Conservation (phyloP, 1,140 invertebrate species). For the Ridgeia piscesae region DNA sequence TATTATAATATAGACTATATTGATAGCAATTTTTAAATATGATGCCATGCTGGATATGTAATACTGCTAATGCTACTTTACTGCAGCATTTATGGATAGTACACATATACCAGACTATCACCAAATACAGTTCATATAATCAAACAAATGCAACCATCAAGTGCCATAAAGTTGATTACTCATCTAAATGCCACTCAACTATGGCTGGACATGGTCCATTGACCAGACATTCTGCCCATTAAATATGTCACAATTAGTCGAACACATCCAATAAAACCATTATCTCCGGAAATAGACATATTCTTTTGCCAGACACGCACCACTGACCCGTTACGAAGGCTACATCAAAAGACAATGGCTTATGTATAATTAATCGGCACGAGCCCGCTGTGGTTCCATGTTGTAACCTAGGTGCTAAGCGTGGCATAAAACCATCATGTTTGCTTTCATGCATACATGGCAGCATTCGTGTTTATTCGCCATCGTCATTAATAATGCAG, state of each 20-base stretch:
- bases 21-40: neutral
- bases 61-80: neutral
- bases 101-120: neutral
- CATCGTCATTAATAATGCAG: neutral
- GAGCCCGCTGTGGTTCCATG: neutral
- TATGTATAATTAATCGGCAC: neutral
- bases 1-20: too few relatives aligned
- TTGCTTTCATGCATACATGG: neutral
- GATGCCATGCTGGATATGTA: neutral
- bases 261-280: neutral
- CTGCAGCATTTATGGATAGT: neutral
- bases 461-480: neutral
- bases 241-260: neutral
- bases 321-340: too few relatives aligned
- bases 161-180: neutral
- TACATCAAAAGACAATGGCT: neutral
- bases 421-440: neutral
- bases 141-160: neutral
- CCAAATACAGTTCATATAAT: neutral
- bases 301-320: too few relatives aligned
- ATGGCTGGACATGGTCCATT: too few relatives aligned
- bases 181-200: neutral
- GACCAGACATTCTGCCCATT: neutral
- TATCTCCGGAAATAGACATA: neutral
- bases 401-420: neutral